Evolutionary conservation across 2,888 invertebrate species (phyloP).

Genomic region (Orchesella flavescens): DNA sequence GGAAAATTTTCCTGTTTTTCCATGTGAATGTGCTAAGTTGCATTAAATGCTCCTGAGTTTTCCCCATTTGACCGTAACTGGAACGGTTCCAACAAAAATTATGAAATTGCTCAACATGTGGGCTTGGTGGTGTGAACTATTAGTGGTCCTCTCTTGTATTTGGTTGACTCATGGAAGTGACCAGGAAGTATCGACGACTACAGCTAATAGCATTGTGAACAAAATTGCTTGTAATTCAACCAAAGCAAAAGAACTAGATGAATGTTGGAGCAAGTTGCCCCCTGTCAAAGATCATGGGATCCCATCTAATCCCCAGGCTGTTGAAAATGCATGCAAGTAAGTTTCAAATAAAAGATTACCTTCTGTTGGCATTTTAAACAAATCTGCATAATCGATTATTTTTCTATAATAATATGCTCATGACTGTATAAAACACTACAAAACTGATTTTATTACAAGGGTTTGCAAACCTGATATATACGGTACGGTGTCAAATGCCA

Average conservation of each 20-base stretch:
- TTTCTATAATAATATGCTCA: no score
- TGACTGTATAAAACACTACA: no score
- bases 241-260: constrained; percentile 37
- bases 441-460: no score
- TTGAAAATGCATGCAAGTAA: constrained; percentile 66
- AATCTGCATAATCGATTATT: no score
- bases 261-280: constrained; percentile 61
- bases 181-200: constrained; percentile 23
- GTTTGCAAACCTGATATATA: no score
- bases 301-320: constrained; percentile 58
- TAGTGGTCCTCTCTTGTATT: constrained; percentile 33
- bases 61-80: no score
- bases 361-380: no score
- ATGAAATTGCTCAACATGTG: constrained; percentile 32
- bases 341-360: neutral
- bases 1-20: no score
- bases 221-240: constrained; percentile 21
- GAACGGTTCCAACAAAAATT: neutral
- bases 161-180: constrained; percentile 41
- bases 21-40: no score
- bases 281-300: constrained; percentile 58
- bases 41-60: no score
- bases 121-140: constrained; percentile 19
- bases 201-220: neutral
- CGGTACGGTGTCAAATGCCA: no score